Evolutionary conservation across 64 coral and sea anemone species (phyloP).

Genomic region (Stichodactyla helianthus): DNA sequence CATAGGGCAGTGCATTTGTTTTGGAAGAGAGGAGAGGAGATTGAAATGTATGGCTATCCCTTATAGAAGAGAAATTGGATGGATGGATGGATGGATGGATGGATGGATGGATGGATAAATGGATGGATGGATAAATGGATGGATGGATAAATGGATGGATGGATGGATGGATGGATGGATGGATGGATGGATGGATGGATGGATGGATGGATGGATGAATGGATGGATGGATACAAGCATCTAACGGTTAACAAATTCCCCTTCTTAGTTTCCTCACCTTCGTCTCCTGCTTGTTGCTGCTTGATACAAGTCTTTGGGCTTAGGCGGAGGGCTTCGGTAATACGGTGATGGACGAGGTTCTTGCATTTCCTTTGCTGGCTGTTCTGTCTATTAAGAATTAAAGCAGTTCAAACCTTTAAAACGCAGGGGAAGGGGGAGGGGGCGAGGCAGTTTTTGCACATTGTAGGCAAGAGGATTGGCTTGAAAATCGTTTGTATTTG

Average conservation of each 20-base stretch:
- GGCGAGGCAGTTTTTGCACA: too few relatives aligned
- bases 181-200: not conserved
- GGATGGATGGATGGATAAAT: not conserved
- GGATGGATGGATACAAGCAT: not conserved
- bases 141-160: not conserved
- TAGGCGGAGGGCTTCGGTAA: not conserved
- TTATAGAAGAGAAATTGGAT: not conserved
- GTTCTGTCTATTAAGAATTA: not conserved
- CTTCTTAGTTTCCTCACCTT: not conserved
- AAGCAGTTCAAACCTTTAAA: too few relatives aligned
- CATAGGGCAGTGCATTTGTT: too few relatives aligned
- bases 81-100: not conserved
- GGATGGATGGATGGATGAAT: not conserved
- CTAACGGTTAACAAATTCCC: not conserved
- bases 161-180: not conserved
- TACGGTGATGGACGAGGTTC: constrained; percentile 12
- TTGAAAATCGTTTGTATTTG: not conserved
- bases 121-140: not conserved
- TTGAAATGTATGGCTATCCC: too few relatives aligned
- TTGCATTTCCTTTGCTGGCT: not conserved
- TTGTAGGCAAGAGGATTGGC: too few relatives aligned
- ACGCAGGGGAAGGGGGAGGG: too few relatives aligned
- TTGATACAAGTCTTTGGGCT: constrained; percentile 12
- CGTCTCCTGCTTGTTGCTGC: not conserved
- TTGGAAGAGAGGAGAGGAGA: too few relatives aligned